A percentile compares a stretch with the other conserved stretches of the same genome.
These are phyloP conservation scores for Scleropages formosus DNA, from an alignment of 2,797 vertebrate species.

Conservation along the genomic window DNA sequence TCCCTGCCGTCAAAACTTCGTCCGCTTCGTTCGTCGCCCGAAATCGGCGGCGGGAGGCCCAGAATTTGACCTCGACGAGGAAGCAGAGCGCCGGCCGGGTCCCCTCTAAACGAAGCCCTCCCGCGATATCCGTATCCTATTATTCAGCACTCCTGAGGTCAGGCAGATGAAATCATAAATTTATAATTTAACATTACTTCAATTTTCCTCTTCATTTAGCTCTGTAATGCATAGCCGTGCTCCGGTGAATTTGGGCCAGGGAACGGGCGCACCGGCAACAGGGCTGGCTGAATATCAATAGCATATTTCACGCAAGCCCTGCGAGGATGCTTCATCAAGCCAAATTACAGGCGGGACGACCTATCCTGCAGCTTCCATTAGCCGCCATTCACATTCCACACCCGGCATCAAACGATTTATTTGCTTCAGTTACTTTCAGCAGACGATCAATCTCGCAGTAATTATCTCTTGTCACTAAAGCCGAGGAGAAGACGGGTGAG, in stretches of 20 bases:
- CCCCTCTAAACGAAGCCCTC: slow-evolving; percentile 35
- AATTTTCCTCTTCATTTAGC: slow-evolving; percentile 83
- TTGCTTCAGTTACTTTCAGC: slow-evolving; percentile 69
- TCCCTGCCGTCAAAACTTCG: too few species aligned
- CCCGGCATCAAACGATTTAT: slow-evolving; percentile 67
- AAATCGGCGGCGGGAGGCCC: neutral
- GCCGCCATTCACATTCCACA: slow-evolving; percentile 61
- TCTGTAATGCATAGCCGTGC: slow-evolving; percentile 71
- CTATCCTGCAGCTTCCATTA: slow-evolving; percentile 68
- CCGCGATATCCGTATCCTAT: slow-evolving; percentile 47
- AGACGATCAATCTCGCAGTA: slow-evolving; percentile 70
- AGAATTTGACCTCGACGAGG: slow-evolving; percentile 9
- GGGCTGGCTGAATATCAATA: slow-evolving; percentile 78
- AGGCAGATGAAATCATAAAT: slow-evolving; percentile 79
- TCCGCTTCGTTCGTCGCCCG: neutral
- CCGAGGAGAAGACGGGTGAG: slow-evolving; percentile 48
- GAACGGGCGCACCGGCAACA: slow-evolving; percentile 52
- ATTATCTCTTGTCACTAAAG: slow-evolving; percentile 73
- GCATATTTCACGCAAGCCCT: slow-evolving; percentile 64
- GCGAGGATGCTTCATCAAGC: slow-evolving; percentile 66
- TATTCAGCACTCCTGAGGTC: slow-evolving; percentile 58
- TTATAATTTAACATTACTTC: slow-evolving; percentile 84
- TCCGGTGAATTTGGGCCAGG: slow-evolving; percentile 56
- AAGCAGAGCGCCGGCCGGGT: slow-evolving; percentile 38
- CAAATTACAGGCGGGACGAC: slow-evolving; percentile 66